A percentile compares a stretch with the other conserved stretches of the same genome.
Conservation (phyloP, 2,113 vertebrate genomes). For the Donacobius atricapilla region DNA sequence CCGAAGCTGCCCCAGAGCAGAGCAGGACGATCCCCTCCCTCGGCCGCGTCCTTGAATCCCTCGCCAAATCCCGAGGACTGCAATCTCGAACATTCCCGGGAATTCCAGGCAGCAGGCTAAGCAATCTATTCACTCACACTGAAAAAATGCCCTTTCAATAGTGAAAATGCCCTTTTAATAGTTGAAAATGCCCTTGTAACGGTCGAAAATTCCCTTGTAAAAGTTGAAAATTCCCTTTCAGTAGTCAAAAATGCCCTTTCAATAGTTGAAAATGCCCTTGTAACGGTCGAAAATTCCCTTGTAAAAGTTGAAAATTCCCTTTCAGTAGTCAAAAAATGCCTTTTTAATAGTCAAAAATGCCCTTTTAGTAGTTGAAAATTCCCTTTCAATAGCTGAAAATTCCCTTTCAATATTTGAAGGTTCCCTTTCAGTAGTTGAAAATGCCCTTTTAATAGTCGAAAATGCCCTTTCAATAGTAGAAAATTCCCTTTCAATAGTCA, state of each 20-base stretch:
- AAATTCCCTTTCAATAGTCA: no score
- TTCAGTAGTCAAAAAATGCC: no score
- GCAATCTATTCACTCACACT: not conserved
- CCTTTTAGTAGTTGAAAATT: not conserved
- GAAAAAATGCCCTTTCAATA: no score
- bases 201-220: no score
- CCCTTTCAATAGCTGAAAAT: no score
- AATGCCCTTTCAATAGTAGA: no score
- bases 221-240: not conserved
- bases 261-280: no score
- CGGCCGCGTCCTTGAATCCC: fast-evolving
- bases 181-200: no score
- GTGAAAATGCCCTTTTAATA: not conserved
- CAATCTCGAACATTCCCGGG: not conserved
- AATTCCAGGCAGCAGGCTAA: not conserved
- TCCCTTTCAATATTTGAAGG: not conserved
- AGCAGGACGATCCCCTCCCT: not conserved
- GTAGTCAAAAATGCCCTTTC: not conserved
- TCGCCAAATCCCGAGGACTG: not conserved
- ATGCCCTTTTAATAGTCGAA: not conserved
- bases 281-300: no score
- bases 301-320: no score
- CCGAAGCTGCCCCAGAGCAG: not conserved
- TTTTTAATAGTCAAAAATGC: no score
- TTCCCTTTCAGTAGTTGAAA: no score